phyloP scores from a whole-genome alignment of 2,113 vertebrate species.

The Miniopterus natalensis region DNA sequence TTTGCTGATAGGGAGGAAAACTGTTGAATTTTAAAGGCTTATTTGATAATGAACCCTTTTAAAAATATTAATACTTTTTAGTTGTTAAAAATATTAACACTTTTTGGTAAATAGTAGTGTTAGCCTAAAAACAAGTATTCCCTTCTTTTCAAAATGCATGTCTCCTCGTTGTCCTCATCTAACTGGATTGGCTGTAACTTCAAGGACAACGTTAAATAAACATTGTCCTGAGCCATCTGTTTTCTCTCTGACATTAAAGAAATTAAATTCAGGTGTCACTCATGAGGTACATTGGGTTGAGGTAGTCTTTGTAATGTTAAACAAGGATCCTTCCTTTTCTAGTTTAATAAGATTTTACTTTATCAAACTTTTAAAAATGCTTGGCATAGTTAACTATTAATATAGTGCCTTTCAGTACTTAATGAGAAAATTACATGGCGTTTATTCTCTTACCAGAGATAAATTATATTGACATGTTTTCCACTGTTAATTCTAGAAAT shows the following conservation, averaged over 20 bases:
- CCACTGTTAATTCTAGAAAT: constrained; percentile 35
- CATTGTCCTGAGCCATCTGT: constrained; percentile 15
- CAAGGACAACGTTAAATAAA: constrained; percentile 49
- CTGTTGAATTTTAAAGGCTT: constrained; percentile 41
- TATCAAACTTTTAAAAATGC: constrained; percentile 46
- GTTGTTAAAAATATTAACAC: background rate
- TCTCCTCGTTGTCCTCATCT: constrained; percentile 16
- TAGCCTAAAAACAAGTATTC: background rate
- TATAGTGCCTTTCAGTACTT: constrained; percentile 45
- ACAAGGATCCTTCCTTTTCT: constrained; percentile 31
- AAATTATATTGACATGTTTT: constrained; percentile 36
- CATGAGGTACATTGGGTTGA: background rate
- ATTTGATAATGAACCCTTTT: constrained; percentile 50
- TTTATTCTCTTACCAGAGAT: constrained; percentile 55
- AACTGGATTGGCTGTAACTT: constrained; percentile 31
- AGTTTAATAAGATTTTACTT: constrained; percentile 41
- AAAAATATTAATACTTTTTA: constrained; percentile 18
- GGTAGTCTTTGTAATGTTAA: constrained; percentile 60
- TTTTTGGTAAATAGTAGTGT: background rate
- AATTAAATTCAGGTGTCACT: constrained; percentile 61
- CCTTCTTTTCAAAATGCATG: background rate
- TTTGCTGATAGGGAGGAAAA: background rate
- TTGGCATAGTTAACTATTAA: constrained; percentile 18
- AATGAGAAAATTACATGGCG: background rate
- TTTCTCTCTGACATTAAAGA: constrained; percentile 34